Conservation (phyloP, 2,113 vertebrate genomes). For the Prochilodus magdalenae region DNA sequence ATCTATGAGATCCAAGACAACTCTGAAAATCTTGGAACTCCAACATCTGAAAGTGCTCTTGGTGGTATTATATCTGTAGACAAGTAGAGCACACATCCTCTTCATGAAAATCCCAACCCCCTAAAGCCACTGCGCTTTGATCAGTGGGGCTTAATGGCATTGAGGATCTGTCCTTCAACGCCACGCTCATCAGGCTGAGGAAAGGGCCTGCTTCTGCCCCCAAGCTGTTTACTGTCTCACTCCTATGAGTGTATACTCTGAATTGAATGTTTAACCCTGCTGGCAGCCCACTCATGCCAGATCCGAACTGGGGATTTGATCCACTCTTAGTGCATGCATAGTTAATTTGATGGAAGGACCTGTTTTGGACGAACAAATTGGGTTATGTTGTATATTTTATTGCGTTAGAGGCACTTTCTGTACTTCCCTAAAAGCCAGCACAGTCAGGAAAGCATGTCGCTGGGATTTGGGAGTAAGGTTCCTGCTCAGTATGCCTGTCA, state of each 20-base stretch:
- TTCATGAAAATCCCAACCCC: slow-evolving; percentile 25
- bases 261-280: not conserved
- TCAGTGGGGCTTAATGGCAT: slow-evolving; percentile 22
- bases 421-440: not conserved
- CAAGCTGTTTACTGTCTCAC: slow-evolving; percentile 13
- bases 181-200: slow-evolving; percentile 30
- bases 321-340: not conserved
- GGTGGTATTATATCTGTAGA: not conserved
- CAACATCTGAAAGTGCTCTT: not conserved
- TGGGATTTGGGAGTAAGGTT: not conserved
- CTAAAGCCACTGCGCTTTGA: slow-evolving; percentile 36
- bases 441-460: not conserved
- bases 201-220: slow-evolving; percentile 15
- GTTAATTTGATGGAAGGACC: not conserved
- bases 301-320: not conserved
- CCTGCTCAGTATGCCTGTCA: slow-evolving; percentile 8
- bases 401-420: not conserved
- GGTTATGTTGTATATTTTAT: not conserved
- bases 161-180: slow-evolving; percentile 23
- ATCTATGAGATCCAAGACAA: not conserved
- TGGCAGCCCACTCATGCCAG: not conserved
- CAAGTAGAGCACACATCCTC: not conserved
- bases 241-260: not conserved
- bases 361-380: not conserved
- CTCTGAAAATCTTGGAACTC: not conserved